Evolutionary conservation across 2,797 vertebrate genomes (phyloP).

Genomic region (Loris lydekkerianus): DNA sequence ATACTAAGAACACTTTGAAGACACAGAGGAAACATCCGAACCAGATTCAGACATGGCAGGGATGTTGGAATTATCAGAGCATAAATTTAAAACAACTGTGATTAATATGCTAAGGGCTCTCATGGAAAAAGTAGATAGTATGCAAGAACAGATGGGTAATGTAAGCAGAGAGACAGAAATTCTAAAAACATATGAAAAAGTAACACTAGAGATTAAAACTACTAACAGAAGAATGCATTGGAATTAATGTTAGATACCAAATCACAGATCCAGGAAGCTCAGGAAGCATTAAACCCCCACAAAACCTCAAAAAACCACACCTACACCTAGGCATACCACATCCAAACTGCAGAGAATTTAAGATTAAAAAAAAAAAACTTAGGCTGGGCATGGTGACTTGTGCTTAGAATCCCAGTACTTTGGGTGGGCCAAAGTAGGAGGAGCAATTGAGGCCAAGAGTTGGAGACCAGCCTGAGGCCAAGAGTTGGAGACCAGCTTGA

Average conservation of each 20-base stretch:
- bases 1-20: conserved; percentile 24
- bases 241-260: conserved; percentile 6
- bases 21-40: background rate
- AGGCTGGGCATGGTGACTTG: background rate
- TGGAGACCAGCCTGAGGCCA: background rate
- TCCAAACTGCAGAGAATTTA: background rate
- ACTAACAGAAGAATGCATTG: background rate
- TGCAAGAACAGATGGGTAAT: background rate
- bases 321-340: background rate
- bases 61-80: background rate
- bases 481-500: background rate
- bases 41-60: background rate
- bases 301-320: background rate
- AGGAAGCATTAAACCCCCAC: background rate
- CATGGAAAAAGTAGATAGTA: background rate
- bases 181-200: background rate
- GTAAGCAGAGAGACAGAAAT: background rate
- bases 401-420: background rate
- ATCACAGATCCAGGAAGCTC: background rate
- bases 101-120: background rate
- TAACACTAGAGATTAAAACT: background rate
- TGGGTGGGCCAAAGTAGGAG: background rate
- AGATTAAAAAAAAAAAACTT: background rate
- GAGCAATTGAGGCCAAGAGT: background rate
- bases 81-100: background rate